Conservation (phyloP, 2,888 invertebrate genomes). For the Julus scandinavius region DNA sequence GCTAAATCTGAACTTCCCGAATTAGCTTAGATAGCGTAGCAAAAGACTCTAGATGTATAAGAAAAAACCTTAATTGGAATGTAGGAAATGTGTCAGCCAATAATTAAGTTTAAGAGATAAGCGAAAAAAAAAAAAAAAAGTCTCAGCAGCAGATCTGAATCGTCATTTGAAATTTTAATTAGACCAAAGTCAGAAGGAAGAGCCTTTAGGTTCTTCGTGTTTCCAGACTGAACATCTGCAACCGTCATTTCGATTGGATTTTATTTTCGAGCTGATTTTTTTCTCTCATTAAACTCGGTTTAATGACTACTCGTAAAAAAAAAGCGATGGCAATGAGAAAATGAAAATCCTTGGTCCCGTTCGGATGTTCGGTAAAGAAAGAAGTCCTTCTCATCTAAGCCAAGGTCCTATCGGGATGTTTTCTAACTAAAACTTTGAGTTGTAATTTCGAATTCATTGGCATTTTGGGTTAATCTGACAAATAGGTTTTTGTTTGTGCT, state of each 20-base stretch:
- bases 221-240: constrained; percentile 1
- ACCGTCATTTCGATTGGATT: constrained; percentile 18
- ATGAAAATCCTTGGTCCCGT: background rate
- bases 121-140: background rate
- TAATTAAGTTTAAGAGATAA: constrained; percentile 18
- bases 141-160: constrained; percentile 2
- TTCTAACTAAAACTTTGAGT: background rate
- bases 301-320: constrained; percentile 18
- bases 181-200: background rate
- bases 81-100: constrained; percentile 18
- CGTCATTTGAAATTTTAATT: constrained; percentile 18
- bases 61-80: constrained; percentile 10
- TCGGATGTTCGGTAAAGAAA: background rate
- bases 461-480: background rate
- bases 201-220: background rate
- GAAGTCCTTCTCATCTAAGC: background rate
- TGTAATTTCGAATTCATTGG: background rate
- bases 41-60: background rate
- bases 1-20: constrained; percentile 17
- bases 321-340: background rate
- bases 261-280: background rate
- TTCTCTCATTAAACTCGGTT: constrained; percentile 8
- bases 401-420: background rate
- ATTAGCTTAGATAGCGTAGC: constrained; percentile 5
- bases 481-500: background rate